These are phyloP conservation scores for Crotophaga sulcirostris DNA, from an alignment of 2,113 vertebrate species.

Conservation along the genomic window DNA sequence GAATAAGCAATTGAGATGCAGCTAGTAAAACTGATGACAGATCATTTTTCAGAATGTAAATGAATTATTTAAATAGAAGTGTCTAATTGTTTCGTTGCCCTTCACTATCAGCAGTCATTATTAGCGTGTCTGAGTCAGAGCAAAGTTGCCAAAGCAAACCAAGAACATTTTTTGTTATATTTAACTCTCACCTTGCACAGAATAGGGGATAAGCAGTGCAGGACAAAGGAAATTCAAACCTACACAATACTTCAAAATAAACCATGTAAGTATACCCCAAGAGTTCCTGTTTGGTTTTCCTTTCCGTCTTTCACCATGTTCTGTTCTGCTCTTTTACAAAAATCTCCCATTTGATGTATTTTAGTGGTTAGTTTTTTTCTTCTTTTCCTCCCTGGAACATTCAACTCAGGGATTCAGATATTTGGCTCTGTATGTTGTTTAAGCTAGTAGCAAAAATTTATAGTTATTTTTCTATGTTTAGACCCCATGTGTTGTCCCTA, in stretches of 20 bases:
- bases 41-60: constrained; percentile 11
- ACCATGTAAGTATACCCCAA: neutral
- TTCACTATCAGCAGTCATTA: neutral
- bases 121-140: neutral
- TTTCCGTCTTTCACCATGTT: neutral
- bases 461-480: neutral
- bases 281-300: neutral
- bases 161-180: neutral
- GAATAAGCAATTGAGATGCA: neutral
- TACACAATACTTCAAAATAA: neutral
- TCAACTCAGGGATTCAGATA: neutral
- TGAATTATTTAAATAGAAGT: constrained; percentile 17
- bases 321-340: neutral
- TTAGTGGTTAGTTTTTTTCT: neutral
- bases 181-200: neutral
- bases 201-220: neutral
- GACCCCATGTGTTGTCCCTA: neutral
- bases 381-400: neutral
- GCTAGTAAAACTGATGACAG: neutral
- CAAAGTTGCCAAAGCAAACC: neutral
- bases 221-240: neutral
- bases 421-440: neutral
- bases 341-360: neutral
- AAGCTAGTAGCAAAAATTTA: neutral
- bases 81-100: constrained; percentile 15